phyloP scores from a whole-genome alignment of 2,888 invertebrate genomes.

The Cinara cedri region DNA sequence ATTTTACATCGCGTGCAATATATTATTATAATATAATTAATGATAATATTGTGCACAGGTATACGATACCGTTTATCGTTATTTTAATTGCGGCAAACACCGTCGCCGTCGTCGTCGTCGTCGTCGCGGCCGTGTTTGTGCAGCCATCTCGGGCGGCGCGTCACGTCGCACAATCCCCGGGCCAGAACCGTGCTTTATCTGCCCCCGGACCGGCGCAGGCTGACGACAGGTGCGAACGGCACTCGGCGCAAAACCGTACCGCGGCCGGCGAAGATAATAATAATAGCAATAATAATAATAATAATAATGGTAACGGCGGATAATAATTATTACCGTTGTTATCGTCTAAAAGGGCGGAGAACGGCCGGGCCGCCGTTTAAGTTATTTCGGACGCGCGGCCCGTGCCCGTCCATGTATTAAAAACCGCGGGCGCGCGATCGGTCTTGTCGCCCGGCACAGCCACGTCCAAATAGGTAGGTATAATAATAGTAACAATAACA shows the following conservation, averaged over 20 bases:
- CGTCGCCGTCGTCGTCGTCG: too few relatives aligned
- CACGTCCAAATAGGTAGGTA: too few relatives aligned
- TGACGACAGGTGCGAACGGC: not conserved
- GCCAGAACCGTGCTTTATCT: conserved; percentile 47
- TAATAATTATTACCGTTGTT: not conserved
- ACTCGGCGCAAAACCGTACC: too few relatives aligned
- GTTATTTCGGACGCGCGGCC: not conserved
- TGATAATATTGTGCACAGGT: too few relatives aligned
- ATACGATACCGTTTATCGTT: conserved; percentile 29
- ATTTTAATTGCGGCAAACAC: conserved; percentile 29
- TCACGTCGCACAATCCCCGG: too few relatives aligned
- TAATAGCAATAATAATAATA: too few relatives aligned
- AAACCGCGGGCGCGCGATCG: conserved; percentile 1
- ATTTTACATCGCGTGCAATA: too few relatives aligned
- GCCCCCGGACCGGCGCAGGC: conserved; percentile 27
- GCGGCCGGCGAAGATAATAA: too few relatives aligned
- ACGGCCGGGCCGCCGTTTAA: not conserved
- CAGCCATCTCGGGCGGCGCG: not conserved
- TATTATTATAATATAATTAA: too few relatives aligned
- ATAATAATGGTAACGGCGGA: too few relatives aligned
- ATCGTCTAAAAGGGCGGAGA: not conserved
- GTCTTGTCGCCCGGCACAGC: conserved; percentile 1
- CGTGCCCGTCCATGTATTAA: conserved; percentile 26
- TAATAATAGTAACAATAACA: too few relatives aligned
- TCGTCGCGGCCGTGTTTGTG: conserved; percentile 13